Percentiles rank a stretch among this genome's conserved stretches.
phyloP scores from a whole-genome alignment of 2,888 invertebrate species.

The Epicampocera succincta region DNA sequence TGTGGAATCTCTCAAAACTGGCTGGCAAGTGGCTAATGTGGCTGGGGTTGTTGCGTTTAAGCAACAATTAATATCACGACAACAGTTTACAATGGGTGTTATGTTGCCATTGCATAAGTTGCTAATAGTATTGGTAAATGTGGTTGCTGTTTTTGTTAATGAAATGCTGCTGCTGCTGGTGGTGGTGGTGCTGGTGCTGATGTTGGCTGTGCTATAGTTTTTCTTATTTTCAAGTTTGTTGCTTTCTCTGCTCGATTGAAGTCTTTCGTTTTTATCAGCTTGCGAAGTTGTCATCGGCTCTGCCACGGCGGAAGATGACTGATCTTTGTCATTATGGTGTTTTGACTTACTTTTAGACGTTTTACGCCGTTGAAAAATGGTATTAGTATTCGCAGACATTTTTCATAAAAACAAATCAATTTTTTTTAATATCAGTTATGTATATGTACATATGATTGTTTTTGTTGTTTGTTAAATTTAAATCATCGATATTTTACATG shows the following conservation, averaged over 20 bases:
- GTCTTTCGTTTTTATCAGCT: constrained; percentile 77
- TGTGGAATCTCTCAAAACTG: constrained; percentile 36
- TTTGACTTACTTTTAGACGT: constrained; percentile 74
- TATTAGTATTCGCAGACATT: constrained; percentile 70
- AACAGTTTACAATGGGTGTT: constrained; percentile 72
- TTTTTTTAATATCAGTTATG: constrained; percentile 10
- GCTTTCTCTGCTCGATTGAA: constrained; percentile 77
- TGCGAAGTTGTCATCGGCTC: constrained; percentile 56
- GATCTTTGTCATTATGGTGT: constrained; percentile 56
- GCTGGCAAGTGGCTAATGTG: constrained; percentile 42
- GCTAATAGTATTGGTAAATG: constrained; percentile 51
- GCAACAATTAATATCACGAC: constrained; percentile 77
- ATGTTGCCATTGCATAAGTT: constrained; percentile 67
- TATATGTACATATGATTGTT: too few species aligned
- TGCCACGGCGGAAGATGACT: constrained; percentile 36
- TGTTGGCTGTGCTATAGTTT: constrained; percentile 70
- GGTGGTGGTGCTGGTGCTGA: constrained; percentile 40
- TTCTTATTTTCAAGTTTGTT: constrained; percentile 73
- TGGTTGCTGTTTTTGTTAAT: constrained; percentile 56
- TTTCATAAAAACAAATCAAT: constrained; percentile 8
- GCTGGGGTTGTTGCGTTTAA: constrained; percentile 72
- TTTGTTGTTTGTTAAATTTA: constrained; percentile 5
- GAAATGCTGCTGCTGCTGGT: constrained; percentile 60
- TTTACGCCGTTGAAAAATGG: constrained; percentile 75
- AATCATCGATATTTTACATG: not conserved